Percentiles rank a stretch among this genome's conserved stretches.
These are phyloP conservation scores for Euwallacea fornicatus DNA, from an alignment of 1,140 invertebrate species.

Conservation along the genomic window DNA sequence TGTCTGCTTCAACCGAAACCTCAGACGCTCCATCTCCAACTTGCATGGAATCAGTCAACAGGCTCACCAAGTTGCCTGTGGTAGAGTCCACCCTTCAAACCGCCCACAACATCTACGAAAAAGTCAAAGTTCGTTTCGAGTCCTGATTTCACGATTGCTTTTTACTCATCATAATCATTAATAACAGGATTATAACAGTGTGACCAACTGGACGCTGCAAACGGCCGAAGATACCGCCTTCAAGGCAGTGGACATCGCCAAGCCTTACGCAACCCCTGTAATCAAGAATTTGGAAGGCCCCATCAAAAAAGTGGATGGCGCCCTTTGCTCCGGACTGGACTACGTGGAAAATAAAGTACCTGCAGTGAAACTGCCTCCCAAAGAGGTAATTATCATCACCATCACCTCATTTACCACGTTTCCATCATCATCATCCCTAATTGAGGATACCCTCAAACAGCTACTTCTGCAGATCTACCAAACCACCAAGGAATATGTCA, in stretches of 20 bases:
- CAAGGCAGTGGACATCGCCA: slow-evolving; percentile 55
- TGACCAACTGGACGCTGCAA: slow-evolving; percentile 60
- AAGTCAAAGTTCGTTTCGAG: slow-evolving; percentile 57
- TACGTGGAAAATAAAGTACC: slow-evolving; percentile 57
- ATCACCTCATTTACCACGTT: background rate
- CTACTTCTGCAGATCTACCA: slow-evolving; percentile 58
- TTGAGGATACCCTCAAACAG: slow-evolving; percentile 40
- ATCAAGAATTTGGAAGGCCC: slow-evolving; percentile 56
- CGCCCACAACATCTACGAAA: slow-evolving; percentile 58
- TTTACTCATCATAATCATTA: background rate
- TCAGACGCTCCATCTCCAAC: slow-evolving; percentile 17
- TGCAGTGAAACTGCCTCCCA: slow-evolving; percentile 55
- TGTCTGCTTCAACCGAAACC: slow-evolving; percentile 7
- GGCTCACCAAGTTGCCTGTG: slow-evolving; percentile 59
- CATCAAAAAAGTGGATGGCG: slow-evolving; percentile 55
- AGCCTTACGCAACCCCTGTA: slow-evolving; percentile 56
- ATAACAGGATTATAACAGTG: slow-evolving; percentile 58
- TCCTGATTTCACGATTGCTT: background rate
- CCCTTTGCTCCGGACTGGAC: slow-evolving; percentile 56
- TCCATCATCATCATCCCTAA: slow-evolving; percentile 28
- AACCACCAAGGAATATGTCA: slow-evolving; percentile 59
- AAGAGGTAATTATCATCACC: slow-evolving; percentile 53
- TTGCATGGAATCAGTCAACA: slow-evolving; percentile 56
- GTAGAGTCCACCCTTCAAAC: slow-evolving; percentile 59
- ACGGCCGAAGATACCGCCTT: slow-evolving; percentile 60